Conservation (phyloP, 2,113 vertebrate species). For the Grammomys surdaster region DNA sequence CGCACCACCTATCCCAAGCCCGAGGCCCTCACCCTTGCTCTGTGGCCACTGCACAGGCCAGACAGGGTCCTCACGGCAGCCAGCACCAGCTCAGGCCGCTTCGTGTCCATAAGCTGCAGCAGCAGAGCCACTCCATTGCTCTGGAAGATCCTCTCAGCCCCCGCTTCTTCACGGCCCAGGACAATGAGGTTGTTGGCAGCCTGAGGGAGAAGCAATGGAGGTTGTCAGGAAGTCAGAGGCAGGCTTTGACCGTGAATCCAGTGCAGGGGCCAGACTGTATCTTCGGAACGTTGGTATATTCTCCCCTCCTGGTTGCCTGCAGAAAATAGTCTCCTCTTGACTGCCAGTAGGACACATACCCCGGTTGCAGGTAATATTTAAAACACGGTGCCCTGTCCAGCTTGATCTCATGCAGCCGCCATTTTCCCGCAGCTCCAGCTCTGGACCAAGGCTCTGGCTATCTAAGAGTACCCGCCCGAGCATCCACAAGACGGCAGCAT, state of each 20-base stretch:
- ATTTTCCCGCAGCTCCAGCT: no score
- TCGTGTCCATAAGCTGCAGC: constrained; percentile 92
- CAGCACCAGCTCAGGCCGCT: constrained; percentile 93
- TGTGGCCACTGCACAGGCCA: constrained; percentile 95
- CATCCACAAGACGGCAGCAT: no score
- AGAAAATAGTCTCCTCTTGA: no score
- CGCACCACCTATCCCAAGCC: background rate
- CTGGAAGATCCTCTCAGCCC: constrained; percentile 97
- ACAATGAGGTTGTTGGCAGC: constrained; percentile 98
- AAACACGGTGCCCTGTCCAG: no score
- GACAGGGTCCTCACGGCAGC: constrained; percentile 94
- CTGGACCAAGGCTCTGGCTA: no score
- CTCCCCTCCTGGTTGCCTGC: background rate
- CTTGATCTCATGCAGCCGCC: no score
- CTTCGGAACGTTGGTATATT: background rate
- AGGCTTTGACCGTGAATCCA: background rate
- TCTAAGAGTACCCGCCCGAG: no score
- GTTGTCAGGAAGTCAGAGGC: accelerated
- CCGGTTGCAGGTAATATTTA: no score
- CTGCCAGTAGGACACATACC: no score
- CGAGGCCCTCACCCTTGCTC: constrained; percentile 90
- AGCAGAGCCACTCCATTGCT: constrained; percentile 94
- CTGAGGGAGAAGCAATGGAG: constrained; percentile 81
- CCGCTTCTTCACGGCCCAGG: constrained; percentile 95
- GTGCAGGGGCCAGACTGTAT: background rate